Percentiles rank a stretch among this genome's conserved stretches.
phyloP scores from a whole-genome alignment of 2,797 vertebrate species.

The Manis crassicaudata region DNA sequence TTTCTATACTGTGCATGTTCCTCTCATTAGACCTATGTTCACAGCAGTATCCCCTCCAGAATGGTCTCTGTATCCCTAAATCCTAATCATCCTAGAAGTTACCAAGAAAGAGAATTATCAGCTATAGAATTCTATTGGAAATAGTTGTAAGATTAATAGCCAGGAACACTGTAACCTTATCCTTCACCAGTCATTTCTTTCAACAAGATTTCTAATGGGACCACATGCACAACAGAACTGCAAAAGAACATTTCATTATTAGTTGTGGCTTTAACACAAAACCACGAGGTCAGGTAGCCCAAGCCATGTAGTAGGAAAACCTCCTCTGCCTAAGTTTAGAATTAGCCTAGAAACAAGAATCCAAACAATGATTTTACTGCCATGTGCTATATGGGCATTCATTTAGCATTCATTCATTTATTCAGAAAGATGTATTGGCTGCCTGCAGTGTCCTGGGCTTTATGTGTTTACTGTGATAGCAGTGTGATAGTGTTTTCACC shows the following conservation, averaged over 20 bases:
- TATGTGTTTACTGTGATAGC: neutral
- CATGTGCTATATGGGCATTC: neutral
- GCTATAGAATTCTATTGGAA: neutral
- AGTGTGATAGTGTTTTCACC: neutral
- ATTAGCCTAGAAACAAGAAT: neutral
- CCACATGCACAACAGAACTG: neutral
- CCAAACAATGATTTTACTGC: neutral
- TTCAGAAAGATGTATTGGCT: neutral
- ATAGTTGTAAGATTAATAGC: neutral
- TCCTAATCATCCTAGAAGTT: neutral
- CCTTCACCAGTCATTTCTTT: neutral
- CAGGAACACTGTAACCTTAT: neutral
- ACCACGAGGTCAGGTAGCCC: neutral
- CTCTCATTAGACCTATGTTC: neutral
- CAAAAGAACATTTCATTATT: neutral
- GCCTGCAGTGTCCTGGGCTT: neutral
- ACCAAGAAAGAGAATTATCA: neutral
- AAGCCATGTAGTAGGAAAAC: neutral
- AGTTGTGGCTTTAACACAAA: neutral
- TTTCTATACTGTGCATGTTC: neutral
- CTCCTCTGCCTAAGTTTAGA: neutral
- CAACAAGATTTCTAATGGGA: neutral
- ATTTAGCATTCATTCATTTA: neutral
- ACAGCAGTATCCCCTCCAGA: neutral
- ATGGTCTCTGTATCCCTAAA: neutral